These are phyloP conservation scores for Corythornis vintsioides DNA, from an alignment of 2,113 vertebrate species.

Conservation along the genomic window DNA sequence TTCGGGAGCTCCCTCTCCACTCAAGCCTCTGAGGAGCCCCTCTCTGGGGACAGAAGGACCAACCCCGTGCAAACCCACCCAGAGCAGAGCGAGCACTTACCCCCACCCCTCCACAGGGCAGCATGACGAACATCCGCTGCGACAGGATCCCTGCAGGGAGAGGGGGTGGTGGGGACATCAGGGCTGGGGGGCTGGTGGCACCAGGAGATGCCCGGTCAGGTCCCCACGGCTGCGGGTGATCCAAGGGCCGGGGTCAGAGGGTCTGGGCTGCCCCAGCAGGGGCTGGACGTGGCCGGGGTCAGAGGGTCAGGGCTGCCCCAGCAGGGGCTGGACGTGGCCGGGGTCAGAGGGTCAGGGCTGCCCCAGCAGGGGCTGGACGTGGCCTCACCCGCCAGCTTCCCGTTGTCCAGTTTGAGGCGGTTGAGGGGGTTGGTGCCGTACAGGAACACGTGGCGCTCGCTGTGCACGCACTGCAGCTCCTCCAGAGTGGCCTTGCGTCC, in stretches of 20 bases:
- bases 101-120: conserved; percentile 93
- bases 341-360: no score
- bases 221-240: not conserved
- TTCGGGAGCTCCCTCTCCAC: not conserved
- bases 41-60: not conserved
- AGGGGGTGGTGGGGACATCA: not conserved
- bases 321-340: no score
- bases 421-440: conserved; percentile 89
- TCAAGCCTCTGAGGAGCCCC: not conserved
- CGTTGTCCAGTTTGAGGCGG: conserved; percentile 88
- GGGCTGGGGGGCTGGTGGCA: not conserved
- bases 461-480: conserved; percentile 88
- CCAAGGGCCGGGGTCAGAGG: accelerated
- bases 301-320: no score
- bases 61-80: accelerated
- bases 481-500: conserved; percentile 88
- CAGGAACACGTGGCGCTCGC: conserved; percentile 83
- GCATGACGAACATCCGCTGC: conserved; percentile 86
- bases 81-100: conserved; percentile 75
- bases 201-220: accelerated
- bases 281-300: no score
- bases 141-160: conserved; percentile 83
- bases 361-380: no score
- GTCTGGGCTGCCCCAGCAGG: no score
- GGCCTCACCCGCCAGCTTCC: conserved; percentile 83